Conservation (phyloP, 2,797 vertebrate genomes). For the Fistularia tabacaria region DNA sequence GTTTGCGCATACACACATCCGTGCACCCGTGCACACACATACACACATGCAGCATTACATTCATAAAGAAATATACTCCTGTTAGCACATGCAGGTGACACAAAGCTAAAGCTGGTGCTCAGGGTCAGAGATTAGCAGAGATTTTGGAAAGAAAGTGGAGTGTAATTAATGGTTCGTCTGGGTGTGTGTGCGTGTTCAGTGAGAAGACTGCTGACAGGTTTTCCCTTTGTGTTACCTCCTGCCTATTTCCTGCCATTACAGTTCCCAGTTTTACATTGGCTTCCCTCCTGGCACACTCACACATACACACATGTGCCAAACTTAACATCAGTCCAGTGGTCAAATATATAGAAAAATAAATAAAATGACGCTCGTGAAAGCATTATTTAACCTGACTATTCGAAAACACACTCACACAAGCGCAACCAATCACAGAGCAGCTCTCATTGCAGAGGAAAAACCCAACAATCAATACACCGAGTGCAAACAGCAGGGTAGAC, state of each 20-base stretch:
- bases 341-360: slow-evolving; percentile 7
- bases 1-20: slow-evolving; percentile 17
- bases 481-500: slow-evolving; percentile 47
- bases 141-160: no score
- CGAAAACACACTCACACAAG: background rate
- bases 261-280: slow-evolving; percentile 38
- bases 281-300: slow-evolving; percentile 40
- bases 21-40: slow-evolving; percentile 8
- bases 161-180: background rate
- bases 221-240: slow-evolving; percentile 64
- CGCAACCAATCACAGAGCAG: slow-evolving; percentile 11
- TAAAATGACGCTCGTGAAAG: background rate
- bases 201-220: slow-evolving; percentile 37
- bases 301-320: slow-evolving; percentile 4
- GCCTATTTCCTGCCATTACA: slow-evolving; percentile 71
- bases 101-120: no score
- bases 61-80: background rate
- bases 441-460: slow-evolving; percentile 31
- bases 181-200: background rate
- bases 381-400: no score
- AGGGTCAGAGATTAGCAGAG: no score
- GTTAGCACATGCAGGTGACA: slow-evolving; percentile 2
- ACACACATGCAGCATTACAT: background rate
- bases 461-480: slow-evolving; percentile 53
- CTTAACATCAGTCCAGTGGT: slow-evolving; percentile 25